Conservation (phyloP, 2,113 vertebrate genomes). For the Manacus vitellinus region DNA sequence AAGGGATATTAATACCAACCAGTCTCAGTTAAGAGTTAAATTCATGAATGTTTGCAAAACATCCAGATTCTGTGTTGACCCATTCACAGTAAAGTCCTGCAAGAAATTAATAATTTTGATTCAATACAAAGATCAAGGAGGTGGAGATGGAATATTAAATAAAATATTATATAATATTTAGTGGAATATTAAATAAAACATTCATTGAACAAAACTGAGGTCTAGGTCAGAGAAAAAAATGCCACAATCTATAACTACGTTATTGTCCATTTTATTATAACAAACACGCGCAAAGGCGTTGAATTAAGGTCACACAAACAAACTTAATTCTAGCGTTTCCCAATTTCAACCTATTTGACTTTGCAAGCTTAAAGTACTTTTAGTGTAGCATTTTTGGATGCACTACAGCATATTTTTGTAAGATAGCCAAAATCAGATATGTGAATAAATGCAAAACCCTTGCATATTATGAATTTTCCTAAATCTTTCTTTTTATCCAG, state of each 20-base stretch:
- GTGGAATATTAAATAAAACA: neutral
- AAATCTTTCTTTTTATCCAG: neutral
- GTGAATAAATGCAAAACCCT: slow-evolving; percentile 8
- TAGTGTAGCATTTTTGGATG: neutral
- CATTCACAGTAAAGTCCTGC: neutral
- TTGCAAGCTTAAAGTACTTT: neutral
- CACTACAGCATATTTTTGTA: neutral
- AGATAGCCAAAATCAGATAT: neutral
- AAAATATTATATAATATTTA: neutral
- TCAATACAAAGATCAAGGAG: neutral
- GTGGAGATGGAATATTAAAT: neutral
- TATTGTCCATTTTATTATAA: neutral
- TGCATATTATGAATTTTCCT: neutral
- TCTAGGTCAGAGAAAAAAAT: neutral
- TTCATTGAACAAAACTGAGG: neutral
- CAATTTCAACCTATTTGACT: neutral
- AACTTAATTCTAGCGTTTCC: neutral
- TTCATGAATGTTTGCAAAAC: neutral
- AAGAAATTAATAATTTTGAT: neutral
- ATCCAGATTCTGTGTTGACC: neutral
- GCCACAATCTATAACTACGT: neutral
- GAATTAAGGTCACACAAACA: neutral
- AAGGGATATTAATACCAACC: neutral
- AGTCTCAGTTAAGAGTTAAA: neutral
- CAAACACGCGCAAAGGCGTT: neutral